phyloP scores from a whole-genome alignment of 2,888 invertebrate genomes.

The Sphinx pinastri region DNA sequence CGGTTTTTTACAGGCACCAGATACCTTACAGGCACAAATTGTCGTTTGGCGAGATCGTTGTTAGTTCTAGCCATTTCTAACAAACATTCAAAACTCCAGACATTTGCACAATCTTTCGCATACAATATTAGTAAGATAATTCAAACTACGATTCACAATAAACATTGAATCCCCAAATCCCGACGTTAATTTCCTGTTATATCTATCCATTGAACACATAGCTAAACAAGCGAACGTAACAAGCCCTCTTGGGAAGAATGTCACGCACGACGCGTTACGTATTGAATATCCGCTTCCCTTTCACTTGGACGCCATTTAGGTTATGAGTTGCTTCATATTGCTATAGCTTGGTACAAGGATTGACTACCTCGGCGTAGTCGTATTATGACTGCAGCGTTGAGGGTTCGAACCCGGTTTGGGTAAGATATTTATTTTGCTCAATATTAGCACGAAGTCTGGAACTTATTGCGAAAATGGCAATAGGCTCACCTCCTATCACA shows the following conservation, averaged over 20 bases:
- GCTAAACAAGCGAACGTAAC: slow-evolving; percentile 20
- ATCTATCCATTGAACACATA: not conserved
- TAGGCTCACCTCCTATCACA: too few species aligned
- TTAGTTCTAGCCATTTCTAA: too few species aligned
- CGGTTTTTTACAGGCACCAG: too few species aligned
- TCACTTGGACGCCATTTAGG: slow-evolving; percentile 28
- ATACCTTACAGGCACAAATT: too few species aligned
- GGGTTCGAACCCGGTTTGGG: too few species aligned
- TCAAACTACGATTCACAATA: not conserved
- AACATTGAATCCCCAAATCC: not conserved
- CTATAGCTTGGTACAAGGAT: not conserved
- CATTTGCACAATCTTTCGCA: not conserved
- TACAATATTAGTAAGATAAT: not conserved
- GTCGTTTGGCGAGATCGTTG: too few species aligned
- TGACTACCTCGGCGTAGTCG: not conserved
- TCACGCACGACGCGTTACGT: slow-evolving; percentile 30
- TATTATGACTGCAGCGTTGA: too few species aligned
- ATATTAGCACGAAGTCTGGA: too few species aligned
- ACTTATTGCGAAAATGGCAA: too few species aligned
- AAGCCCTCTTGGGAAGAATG: slow-evolving; percentile 26
- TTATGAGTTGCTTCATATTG: slow-evolving; percentile 16
- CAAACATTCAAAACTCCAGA: not conserved
- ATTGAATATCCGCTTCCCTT: slow-evolving; percentile 27
- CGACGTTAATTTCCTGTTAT: slow-evolving; percentile 5
- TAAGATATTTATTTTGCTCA: too few species aligned